phyloP scores from a whole-genome alignment of 1,140 invertebrate genomes.

The Drosophila bocqueti region DNA sequence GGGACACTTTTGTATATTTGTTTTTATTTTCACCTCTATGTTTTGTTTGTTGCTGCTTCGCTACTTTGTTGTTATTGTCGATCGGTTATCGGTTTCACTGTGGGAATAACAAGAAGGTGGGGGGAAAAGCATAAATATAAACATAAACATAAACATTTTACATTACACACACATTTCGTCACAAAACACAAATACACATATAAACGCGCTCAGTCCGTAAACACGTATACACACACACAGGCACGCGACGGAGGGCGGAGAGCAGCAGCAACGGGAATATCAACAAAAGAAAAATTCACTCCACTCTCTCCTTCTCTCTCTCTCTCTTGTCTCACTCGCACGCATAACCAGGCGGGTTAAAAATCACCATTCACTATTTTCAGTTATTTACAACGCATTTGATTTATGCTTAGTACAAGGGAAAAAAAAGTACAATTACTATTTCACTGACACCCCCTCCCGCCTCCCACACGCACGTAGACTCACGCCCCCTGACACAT shows the following conservation, averaged over 20 bases:
- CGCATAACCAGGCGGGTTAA: conserved; percentile 23
- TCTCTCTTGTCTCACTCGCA: neutral
- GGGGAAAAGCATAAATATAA: conserved; percentile 51
- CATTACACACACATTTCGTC: conserved; percentile 47
- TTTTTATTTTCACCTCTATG: neutral
- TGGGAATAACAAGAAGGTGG: neutral
- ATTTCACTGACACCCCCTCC: conserved; percentile 9
- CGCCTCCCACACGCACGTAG: conserved; percentile 3
- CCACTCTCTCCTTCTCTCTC: neutral
- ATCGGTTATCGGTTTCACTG: conserved; percentile 32
- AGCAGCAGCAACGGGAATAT: conserved; percentile 21
- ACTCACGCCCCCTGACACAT: conserved; percentile 23
- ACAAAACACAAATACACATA: conserved; percentile 47
- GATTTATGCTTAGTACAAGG: conserved; percentile 7
- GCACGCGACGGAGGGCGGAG: conserved; percentile 3
- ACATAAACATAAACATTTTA: conserved; percentile 54
- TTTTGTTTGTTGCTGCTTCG: conserved; percentile 4
- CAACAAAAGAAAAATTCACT: conserved; percentile 49
- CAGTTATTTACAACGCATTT: neutral
- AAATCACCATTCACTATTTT: conserved; percentile 45
- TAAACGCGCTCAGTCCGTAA: conserved; percentile 19
- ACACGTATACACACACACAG: conserved; percentile 31
- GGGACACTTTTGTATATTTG: conserved; percentile 15
- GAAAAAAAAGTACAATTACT: conserved; percentile 15
- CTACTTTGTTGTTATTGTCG: conserved; percentile 36